Conservation (phyloP, 2,888 invertebrate genomes). For the Eupeodes luniger region DNA sequence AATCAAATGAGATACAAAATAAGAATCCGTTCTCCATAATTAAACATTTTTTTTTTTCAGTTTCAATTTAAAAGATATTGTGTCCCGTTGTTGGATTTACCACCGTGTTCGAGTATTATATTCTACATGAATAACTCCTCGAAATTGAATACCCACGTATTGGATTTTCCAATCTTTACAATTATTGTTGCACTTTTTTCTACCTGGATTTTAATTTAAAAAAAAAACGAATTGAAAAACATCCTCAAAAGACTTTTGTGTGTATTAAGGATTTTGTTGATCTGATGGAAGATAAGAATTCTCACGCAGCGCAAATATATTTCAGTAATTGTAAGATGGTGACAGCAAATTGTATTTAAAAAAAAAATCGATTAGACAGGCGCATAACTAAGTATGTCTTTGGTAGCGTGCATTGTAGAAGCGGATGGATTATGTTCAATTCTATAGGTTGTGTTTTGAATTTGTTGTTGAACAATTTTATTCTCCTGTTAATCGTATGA, state of each 20-base stretch:
- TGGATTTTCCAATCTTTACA: slow-evolving; percentile 14
- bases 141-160: slow-evolving; percentile 11
- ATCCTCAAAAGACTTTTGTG: not conserved
- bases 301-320: slow-evolving; percentile 33
- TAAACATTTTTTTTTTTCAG: too few species aligned
- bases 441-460: too few species aligned
- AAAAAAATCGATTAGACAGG: slow-evolving; percentile 10
- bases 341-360: not conserved
- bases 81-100: not conserved
- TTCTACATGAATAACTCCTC: slow-evolving; percentile 1
- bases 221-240: not conserved
- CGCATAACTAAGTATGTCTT: not conserved
- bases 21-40: too few species aligned
- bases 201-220: slow-evolving; percentile 4
- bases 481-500: too few species aligned
- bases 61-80: too few species aligned
- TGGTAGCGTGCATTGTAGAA: too few species aligned
- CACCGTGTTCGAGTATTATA: slow-evolving; percentile 1
- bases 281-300: slow-evolving; percentile 7
- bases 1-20: too few species aligned
- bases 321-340: slow-evolving; percentile 11
- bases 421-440: too few species aligned
- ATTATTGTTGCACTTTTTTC: slow-evolving; percentile 19
- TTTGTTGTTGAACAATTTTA: too few species aligned
- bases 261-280: not conserved